phyloP scores from a whole-genome alignment of 2,888 invertebrate genomes.

The Pycnomerus fuliginosus region DNA sequence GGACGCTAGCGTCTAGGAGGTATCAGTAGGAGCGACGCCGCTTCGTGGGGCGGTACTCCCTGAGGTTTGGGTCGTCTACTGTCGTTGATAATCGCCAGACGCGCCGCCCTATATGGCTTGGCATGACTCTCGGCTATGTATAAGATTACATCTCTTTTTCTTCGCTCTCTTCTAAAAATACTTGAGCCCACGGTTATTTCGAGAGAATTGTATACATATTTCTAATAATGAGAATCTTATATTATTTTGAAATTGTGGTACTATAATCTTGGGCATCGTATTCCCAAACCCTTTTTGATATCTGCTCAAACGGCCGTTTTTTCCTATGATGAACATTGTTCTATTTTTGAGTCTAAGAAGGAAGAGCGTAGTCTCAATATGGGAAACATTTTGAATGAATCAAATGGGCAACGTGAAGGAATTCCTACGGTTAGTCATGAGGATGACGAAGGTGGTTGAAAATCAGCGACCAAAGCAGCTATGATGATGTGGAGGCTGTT shows the following conservation, averaged over 20 bases:
- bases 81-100: slow-evolving; percentile 46
- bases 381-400: too few species aligned
- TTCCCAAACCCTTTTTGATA: too few species aligned
- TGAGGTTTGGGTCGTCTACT: slow-evolving; percentile 33
- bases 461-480: slow-evolving; percentile 8
- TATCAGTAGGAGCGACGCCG: slow-evolving; percentile 19
- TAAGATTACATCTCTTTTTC: slow-evolving; percentile 55
- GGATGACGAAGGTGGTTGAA: background rate
- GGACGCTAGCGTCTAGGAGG: slow-evolving; percentile 21
- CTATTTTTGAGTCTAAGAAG: too few species aligned
- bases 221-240: slow-evolving; percentile 49
- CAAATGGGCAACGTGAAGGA: too few species aligned
- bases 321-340: too few species aligned
- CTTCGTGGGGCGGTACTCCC: slow-evolving; percentile 16
- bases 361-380: too few species aligned
- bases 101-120: slow-evolving; percentile 55
- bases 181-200: slow-evolving; percentile 50
- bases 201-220: slow-evolving; percentile 51
- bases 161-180: slow-evolving; percentile 53
- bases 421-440: too few species aligned
- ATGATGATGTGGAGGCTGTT: slow-evolving; percentile 19
- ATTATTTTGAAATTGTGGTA: too few species aligned
- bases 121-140: slow-evolving; percentile 52
- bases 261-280: too few species aligned
- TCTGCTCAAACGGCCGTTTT: too few species aligned